phyloP scores from a whole-genome alignment of 2,797 vertebrate genomes.

The Neomorphus geoffroyi region DNA sequence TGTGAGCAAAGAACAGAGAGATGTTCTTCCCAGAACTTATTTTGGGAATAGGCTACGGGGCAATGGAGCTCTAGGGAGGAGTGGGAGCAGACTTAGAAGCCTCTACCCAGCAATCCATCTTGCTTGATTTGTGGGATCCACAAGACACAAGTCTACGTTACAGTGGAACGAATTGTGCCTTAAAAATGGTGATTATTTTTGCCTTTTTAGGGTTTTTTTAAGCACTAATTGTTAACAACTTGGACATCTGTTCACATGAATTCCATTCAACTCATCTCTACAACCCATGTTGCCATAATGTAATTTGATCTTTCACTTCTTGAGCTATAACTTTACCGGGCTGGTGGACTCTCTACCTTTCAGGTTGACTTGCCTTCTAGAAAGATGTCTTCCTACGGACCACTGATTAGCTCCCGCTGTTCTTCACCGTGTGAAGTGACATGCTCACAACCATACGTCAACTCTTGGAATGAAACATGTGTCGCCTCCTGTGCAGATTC shows the following conservation, averaged over 20 bases:
- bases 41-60: neutral
- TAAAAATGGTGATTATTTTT: accelerated
- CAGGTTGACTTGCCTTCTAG: neutral
- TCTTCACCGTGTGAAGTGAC: neutral
- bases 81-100: neutral
- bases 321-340: neutral
- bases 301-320: neutral
- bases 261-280: no score
- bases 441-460: accelerated
- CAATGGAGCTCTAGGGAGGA: neutral
- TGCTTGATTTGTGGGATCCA: neutral
- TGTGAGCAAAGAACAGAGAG: neutral
- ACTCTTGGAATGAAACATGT: neutral
- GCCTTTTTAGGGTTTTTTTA: neutral
- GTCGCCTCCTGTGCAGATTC: neutral
- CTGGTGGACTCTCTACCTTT: neutral
- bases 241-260: neutral
- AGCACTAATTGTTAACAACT: neutral
- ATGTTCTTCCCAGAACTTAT: neutral
- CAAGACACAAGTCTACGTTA: neutral
- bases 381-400: slow-evolving; percentile 27
- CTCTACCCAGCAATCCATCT: neutral
- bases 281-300: accelerated
- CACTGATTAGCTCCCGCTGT: neutral
- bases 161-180: neutral